Conservation (phyloP, 2,888 invertebrate species). For the Anagyrus pseudococci region DNA sequence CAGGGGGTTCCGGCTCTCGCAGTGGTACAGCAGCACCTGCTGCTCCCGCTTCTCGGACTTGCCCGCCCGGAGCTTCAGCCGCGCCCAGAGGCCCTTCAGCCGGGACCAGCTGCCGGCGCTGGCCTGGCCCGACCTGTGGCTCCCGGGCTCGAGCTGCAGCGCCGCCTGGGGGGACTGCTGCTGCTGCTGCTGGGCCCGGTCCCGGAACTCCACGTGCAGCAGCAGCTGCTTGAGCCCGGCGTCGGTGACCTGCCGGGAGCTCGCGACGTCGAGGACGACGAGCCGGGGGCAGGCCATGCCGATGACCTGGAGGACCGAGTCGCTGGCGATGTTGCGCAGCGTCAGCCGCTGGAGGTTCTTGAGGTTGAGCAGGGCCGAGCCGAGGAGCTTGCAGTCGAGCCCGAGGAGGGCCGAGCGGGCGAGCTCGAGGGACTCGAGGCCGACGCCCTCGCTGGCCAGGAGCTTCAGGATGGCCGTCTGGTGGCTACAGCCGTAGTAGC, state of each 20-base stretch:
- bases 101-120: conserved; percentile 19
- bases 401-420: conserved; percentile 59
- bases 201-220: conserved; percentile 58
- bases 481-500: conserved; percentile 63
- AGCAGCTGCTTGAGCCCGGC: conserved; percentile 58
- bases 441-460: conserved; percentile 57
- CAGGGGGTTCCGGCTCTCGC: conserved; percentile 57
- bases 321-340: conserved; percentile 61
- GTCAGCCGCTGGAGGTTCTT: conserved; percentile 56
- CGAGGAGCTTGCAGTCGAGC: conserved; percentile 58
- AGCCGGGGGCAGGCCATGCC: conserved; percentile 60
- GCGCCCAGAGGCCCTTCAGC: conserved; percentile 49
- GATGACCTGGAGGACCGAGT: conserved; percentile 58
- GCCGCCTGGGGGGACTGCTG: neutral
- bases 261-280: conserved; percentile 58
- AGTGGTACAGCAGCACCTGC: conserved; percentile 56
- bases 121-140: neutral
- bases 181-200: conserved; percentile 42
- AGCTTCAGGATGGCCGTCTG: conserved; percentile 59
- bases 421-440: conserved; percentile 57
- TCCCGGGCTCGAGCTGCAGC: too few relatives aligned
- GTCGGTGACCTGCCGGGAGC: conserved; percentile 61
- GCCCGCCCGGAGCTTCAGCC: conserved; percentile 44
- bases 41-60: conserved; percentile 47
- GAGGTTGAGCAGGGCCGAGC: conserved; percentile 56